Conservation (phyloP, 2,888 invertebrate genomes). For the Lochmaea crataegi region DNA sequence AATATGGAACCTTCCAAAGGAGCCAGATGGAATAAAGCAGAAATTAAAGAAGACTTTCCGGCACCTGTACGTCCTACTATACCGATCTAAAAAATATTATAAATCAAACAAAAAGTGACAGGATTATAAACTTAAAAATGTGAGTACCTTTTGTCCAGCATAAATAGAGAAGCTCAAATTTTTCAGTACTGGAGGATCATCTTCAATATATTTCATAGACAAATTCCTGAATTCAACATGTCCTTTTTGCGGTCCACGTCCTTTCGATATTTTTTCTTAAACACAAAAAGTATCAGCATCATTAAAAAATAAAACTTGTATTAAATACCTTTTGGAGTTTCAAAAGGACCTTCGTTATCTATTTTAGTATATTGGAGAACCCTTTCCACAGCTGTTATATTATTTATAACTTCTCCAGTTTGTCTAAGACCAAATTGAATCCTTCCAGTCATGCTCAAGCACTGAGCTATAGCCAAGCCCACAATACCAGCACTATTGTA, state of each 20-base stretch:
- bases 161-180: conserved; percentile 72
- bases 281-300: not conserved
- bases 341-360: conserved; percentile 75
- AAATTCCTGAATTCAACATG: conserved; percentile 71
- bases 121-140: not conserved
- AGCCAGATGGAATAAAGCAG: conserved; percentile 86
- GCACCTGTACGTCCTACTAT: conserved; percentile 91
- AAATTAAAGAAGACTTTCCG: conserved; percentile 85
- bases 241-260: conserved; percentile 70
- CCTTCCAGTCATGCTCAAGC: conserved; percentile 69
- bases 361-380: conserved; percentile 79
- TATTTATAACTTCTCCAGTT: conserved; percentile 79
- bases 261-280: conserved; percentile 65
- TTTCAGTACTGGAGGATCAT: conserved; percentile 75
- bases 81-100: conserved; percentile 72
- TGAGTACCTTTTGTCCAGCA: conserved; percentile 72
- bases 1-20: conserved; percentile 80
- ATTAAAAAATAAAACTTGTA: not conserved
- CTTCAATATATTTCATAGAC: conserved; percentile 72
- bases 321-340: conserved; percentile 63
- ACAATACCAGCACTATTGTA: conserved; percentile 52
- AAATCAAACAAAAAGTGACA: not conserved
- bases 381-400: conserved; percentile 84
- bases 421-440: conserved; percentile 85
- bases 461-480: conserved; percentile 54